Percentiles rank a stretch among this genome's conserved stretches.
Conservation (phyloP, 2,888 invertebrate species). For the Volucella inflata region DNA sequence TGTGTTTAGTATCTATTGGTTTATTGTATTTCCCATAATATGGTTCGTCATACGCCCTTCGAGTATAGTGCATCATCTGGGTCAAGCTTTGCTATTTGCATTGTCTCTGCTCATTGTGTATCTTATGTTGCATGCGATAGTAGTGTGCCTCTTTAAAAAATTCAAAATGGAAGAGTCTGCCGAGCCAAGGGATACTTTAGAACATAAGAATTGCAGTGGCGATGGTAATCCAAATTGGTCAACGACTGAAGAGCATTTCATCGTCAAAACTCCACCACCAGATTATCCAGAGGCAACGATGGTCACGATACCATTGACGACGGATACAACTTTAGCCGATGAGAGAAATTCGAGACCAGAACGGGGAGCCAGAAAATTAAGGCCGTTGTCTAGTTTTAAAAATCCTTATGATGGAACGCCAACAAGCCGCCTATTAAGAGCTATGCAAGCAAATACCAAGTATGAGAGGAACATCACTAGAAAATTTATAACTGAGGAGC, state of each 20-base stretch:
- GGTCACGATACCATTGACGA: too few species aligned
- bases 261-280: constrained; percentile 6
- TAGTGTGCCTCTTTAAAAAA: constrained; percentile 73
- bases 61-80: constrained; percentile 60
- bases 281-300: neutral
- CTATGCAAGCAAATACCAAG: constrained; percentile 39
- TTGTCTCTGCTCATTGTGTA: constrained; percentile 73
- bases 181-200: neutral
- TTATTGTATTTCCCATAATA: constrained; percentile 76
- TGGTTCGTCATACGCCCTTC: constrained; percentile 77
- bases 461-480: constrained; percentile 56
- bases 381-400: constrained; percentile 44
- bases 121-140: constrained; percentile 68
- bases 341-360: neutral
- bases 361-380: neutral
- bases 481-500: constrained; percentile 47
- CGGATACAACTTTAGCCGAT: neutral
- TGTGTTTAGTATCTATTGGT: constrained; percentile 77
- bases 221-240: constrained; percentile 27
- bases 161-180: constrained; percentile 31
- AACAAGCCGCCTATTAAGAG: constrained; percentile 34
- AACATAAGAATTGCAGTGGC: neutral
- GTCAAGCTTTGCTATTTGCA: constrained; percentile 72
- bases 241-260: constrained; percentile 4
- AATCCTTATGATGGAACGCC: constrained; percentile 48